Evolutionary conservation across 2,888 invertebrate genomes (phyloP).

Genomic region (Machimus rusticus): DNA sequence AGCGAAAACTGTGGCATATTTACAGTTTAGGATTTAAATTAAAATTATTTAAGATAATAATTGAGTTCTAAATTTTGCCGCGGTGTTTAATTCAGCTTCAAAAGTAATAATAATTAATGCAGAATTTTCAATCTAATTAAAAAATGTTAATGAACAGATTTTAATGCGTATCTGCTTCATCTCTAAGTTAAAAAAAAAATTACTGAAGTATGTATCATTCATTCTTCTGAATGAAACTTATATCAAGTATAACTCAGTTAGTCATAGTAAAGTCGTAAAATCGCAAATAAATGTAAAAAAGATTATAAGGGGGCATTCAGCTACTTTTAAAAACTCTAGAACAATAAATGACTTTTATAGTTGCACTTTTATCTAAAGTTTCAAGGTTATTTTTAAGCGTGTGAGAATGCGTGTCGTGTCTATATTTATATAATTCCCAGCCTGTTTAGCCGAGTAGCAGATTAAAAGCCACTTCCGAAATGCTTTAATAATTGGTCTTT

Average conservation of each 20-base stretch:
- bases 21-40: no score
- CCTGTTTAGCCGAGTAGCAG: background rate
- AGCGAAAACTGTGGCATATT: background rate
- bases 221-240: background rate
- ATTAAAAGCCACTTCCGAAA: background rate
- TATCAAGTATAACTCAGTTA: background rate
- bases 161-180: background rate
- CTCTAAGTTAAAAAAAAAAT: no score
- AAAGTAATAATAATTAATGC: no score
- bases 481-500: background rate
- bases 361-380: background rate
- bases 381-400: background rate
- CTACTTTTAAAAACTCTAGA: background rate
- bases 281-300: background rate
- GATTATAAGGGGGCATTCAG: background rate
- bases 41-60: no score
- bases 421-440: background rate
- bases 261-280: background rate
- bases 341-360: background rate
- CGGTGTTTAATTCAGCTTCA: no score
- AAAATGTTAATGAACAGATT: no score
- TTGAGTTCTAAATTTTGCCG: no score
- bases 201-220: no score
- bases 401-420: background rate
- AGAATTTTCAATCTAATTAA: no score